Conservation (phyloP, 2,797 vertebrate species). For the Rallus crepitans region DNA sequence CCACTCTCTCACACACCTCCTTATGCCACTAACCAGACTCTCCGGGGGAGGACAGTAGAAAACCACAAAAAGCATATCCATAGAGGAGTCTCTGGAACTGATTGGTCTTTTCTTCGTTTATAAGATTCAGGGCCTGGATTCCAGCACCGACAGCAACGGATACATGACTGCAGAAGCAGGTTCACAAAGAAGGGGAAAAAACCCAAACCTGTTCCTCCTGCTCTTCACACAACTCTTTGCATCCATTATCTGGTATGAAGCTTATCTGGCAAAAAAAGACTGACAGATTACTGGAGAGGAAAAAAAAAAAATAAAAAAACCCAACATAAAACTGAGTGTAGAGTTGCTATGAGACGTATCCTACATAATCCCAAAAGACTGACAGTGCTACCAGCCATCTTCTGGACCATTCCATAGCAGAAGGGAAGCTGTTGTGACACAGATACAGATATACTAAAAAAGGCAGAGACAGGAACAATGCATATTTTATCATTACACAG, state of each 20-base stretch:
- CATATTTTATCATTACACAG: not conserved
- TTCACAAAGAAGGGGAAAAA: not conserved
- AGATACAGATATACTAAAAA: not conserved
- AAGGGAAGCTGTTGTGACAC: not conserved
- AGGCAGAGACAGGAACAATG: accelerated
- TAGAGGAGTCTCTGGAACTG: not conserved
- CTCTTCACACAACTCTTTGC: not conserved
- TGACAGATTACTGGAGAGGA: not conserved
- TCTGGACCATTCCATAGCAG: not conserved
- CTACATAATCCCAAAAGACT: not conserved
- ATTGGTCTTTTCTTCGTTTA: not conserved
- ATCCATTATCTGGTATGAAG: not conserved
- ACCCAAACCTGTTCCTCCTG: accelerated
- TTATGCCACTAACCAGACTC: not conserved
- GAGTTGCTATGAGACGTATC: not conserved
- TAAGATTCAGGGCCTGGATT: not conserved
- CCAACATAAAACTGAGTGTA: no score
- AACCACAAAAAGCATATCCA: not conserved
- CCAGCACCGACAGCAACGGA: not conserved
- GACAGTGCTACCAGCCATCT: not conserved
- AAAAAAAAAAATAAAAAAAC: no score
- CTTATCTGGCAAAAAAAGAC: not conserved
- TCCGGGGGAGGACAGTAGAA: not conserved
- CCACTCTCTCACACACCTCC: not conserved
- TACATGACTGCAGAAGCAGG: not conserved